Base-by-base conservation (phyloP, 1,140 invertebrate genomes). In the Drosophila triauraria region DNA sequence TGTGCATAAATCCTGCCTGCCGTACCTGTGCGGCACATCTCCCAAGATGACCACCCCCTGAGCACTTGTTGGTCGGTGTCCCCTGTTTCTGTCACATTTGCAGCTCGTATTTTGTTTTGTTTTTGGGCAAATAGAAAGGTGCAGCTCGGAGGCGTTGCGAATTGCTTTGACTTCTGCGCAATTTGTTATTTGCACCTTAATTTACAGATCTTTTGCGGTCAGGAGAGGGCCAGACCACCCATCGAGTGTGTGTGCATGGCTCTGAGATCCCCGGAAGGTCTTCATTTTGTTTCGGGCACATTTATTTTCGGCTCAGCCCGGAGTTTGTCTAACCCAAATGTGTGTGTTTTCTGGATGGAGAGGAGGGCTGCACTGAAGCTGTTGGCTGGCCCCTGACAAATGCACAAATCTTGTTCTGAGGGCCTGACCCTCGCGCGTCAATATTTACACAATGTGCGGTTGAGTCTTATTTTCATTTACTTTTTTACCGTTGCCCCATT, bases 191-290 rank as follows among this genome's bases (percentile, higher is more conserved):
- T 86, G 83, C 84, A 87, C 71, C 84, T 83, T 63, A 83, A 86
- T 86, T 88, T 80, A 88, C 76, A 83, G 54, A 88, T 86, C 64
- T 74, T 80, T 88, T 86, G 83, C 83, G 83, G 83, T 86, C 80
- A 77, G 68, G 46, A 72, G 65, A 50, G 35, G 48, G 40, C 17
- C 50, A n/a, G 30, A 30, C 71, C 71, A 46, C 71, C 71, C 59
- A 44, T 63, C 27, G 71, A 10, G 57, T n/a, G n/a, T 15, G 30
- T 35, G 13, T n/a, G 46, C 12, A n/a, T 7, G 32, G 32, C 32
- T 54, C 23, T 13, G 12, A 47, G 46, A 72, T 71, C 69, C 42
- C 23, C 38, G 60, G 51, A 56, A 72, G 61, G 48, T 70, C 61
- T 63, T 67, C 42, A 65, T 44, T 72, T 60, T 74, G 54, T 72